Conservation (phyloP, 2,113 vertebrate genomes). For the Laticauda laticaudata region DNA sequence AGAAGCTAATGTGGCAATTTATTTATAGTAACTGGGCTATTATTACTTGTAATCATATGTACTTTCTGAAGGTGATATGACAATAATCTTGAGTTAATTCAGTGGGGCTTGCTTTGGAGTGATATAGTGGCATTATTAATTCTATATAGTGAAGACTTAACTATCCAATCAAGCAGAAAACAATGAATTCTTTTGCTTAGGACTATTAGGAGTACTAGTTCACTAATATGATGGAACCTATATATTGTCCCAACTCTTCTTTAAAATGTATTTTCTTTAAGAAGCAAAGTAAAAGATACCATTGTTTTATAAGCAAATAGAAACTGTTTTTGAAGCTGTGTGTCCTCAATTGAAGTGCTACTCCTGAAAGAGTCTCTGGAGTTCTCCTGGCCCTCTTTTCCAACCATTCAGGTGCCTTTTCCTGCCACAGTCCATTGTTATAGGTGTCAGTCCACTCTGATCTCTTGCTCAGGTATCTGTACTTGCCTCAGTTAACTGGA, state of each 20-base stretch:
- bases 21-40: neutral
- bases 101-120: neutral
- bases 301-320: neutral
- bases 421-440: neutral
- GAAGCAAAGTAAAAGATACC: neutral
- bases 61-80: neutral
- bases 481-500: neutral
- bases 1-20: slow-evolving; percentile 17
- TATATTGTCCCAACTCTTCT: neutral
- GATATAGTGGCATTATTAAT: neutral
- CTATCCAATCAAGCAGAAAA: neutral
- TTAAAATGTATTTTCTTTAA: neutral
- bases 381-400: neutral
- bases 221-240: neutral
- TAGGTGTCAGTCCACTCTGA: neutral
- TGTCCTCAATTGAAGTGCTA: neutral
- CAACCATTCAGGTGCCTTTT: neutral
- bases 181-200: neutral
- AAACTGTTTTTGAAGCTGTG: neutral
- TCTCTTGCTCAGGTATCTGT: neutral
- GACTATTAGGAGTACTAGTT: neutral
- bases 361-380: neutral
- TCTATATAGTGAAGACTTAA: neutral
- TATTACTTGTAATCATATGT: slow-evolving; percentile 14
- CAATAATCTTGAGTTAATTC: neutral